phyloP scores from a whole-genome alignment of 2,113 vertebrate genomes.

The Jacana jacana region DNA sequence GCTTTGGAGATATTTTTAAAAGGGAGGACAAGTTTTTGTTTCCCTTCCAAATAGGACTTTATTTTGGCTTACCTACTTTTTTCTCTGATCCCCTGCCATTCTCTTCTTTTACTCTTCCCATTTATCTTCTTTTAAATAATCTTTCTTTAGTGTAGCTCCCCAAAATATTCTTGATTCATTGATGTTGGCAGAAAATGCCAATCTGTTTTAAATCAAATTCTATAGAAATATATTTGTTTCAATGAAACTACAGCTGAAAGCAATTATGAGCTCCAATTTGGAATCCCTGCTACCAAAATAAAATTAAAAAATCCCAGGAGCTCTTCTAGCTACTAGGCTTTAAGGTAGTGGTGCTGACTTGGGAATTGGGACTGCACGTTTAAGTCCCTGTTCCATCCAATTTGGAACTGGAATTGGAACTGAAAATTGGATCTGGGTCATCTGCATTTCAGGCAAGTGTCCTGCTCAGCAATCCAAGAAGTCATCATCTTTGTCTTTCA shows the following conservation, averaged over 20 bases:
- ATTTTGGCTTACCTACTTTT: background rate
- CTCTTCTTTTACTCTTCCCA: background rate
- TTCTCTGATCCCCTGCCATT: background rate
- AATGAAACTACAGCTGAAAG: conserved; percentile 57
- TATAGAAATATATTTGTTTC: conserved; percentile 28
- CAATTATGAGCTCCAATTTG: conserved; percentile 5
- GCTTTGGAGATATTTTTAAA: conserved; percentile 5
- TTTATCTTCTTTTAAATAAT: conserved; percentile 18
- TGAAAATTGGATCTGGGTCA: conserved; percentile 2
- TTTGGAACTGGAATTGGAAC: background rate
- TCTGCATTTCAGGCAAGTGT: conserved; percentile 8
- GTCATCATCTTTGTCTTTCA: background rate
- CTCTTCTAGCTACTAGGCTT: conserved; percentile 12
- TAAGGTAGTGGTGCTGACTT: background rate
- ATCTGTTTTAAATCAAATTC: conserved; percentile 20
- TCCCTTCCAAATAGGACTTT: background rate
- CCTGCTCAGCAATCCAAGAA: background rate
- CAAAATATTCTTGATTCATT: conserved; percentile 27
- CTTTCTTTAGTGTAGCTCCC: background rate
- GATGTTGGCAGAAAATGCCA: background rate
- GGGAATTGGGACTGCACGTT: background rate
- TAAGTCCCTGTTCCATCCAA: background rate
- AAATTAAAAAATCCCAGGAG: background rate
- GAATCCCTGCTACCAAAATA: conserved; percentile 26
- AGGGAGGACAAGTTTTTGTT: background rate